These are phyloP conservation scores for Semaprochilodus insignis DNA, from an alignment of 2,797 vertebrate genomes.

Conservation along the genomic window DNA sequence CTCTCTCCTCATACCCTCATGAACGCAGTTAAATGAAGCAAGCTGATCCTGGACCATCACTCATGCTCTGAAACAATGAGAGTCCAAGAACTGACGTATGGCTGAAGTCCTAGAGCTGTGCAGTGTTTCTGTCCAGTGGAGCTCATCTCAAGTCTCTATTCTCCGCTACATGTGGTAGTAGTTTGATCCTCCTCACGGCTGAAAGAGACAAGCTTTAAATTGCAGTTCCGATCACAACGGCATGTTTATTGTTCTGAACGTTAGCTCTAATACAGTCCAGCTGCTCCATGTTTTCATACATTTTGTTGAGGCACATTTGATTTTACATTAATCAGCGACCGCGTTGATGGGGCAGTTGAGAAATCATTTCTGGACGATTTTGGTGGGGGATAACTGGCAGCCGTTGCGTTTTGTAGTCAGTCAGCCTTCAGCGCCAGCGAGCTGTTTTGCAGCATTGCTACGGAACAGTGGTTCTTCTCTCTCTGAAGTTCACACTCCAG, in stretches of 20 bases:
- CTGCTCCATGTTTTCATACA: conserved; percentile 69
- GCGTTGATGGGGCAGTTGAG: conserved; percentile 61
- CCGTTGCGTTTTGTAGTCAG: conserved; percentile 26
- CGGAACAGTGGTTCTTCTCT: background rate
- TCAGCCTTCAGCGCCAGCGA: background rate
- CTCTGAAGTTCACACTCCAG: background rate
- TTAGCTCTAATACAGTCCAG: conserved; percentile 71
- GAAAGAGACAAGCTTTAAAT: conserved; percentile 66
- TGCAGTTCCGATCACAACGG: conserved; percentile 69
- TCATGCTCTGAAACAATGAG: background rate
- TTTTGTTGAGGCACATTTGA: conserved; percentile 62
- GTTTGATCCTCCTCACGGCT: conserved; percentile 61
- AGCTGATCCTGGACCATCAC: background rate
- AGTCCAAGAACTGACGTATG: background rate
- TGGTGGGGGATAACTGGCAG: conserved; percentile 11
- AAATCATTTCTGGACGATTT: conserved; percentile 35
- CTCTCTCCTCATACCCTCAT: background rate
- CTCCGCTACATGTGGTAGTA: conserved; percentile 69
- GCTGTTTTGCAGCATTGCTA: background rate
- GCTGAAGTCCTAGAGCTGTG: background rate
- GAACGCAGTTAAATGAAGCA: background rate
- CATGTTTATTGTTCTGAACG: conserved; percentile 76
- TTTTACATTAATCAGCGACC: conserved; percentile 67
- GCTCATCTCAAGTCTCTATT: conserved; percentile 42
- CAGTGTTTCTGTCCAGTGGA: conserved; percentile 13